phyloP scores from a whole-genome alignment of 2,888 invertebrate species.

The Candidula unifasciata region DNA sequence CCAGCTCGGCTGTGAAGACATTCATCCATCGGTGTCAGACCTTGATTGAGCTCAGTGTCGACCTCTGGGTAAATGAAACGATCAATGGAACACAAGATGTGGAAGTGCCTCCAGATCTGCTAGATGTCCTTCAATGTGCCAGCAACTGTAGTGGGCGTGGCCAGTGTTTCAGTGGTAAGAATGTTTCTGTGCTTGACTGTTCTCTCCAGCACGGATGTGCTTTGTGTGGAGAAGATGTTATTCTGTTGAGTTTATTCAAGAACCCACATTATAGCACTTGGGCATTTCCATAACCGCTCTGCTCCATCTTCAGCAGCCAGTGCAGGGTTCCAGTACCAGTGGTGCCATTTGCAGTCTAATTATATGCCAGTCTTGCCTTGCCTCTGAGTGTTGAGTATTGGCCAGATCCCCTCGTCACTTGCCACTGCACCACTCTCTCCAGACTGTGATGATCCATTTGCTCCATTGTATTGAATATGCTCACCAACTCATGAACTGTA shows the following conservation, averaged over 20 bases:
- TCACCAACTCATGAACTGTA: neutral
- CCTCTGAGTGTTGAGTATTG: no score
- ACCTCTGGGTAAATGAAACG: constrained; percentile 54
- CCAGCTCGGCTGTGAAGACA: constrained; percentile 55
- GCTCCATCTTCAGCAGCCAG: no score
- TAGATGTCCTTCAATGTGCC: constrained; percentile 60
- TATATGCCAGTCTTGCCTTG: no score
- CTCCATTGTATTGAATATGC: no score
- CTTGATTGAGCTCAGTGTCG: constrained; percentile 54
- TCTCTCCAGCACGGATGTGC: no score
- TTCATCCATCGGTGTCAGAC: constrained; percentile 57
- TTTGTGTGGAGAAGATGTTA: neutral
- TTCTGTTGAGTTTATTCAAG: neutral
- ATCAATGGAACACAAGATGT: constrained; percentile 52
- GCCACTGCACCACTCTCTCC: no score
- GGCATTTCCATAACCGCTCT: no score
- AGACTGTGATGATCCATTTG: no score
- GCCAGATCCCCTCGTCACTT: no score
- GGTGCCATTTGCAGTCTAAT: no score
- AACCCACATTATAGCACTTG: no score
- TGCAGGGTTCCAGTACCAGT: no score
- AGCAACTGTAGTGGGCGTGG: constrained; percentile 63
- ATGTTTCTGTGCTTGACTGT: neutral
- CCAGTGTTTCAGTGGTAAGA: constrained; percentile 59
- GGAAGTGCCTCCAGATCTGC: constrained; percentile 53